Percentiles rank a stretch among this genome's conserved stretches.
These are phyloP conservation scores for Cepaea hortensis DNA, from an alignment of 2,888 invertebrate genomes.

Conservation along the genomic window DNA sequence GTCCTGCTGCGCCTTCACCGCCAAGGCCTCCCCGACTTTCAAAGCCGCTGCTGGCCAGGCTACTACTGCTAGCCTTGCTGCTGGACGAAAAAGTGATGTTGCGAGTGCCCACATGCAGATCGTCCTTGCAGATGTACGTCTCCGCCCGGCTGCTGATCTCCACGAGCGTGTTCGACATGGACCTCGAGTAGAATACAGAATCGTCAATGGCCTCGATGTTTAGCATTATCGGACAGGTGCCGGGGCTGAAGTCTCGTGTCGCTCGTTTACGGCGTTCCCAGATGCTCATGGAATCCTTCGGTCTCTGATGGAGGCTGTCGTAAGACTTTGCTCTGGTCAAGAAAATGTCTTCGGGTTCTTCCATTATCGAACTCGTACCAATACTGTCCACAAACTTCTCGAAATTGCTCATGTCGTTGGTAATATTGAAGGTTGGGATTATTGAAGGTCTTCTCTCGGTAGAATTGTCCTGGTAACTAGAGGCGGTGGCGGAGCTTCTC, in stretches of 20 bases:
- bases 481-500: not conserved
- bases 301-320: constrained; percentile 4
- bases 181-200: constrained; percentile 1
- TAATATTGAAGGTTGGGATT: constrained; percentile 36
- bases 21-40: not conserved
- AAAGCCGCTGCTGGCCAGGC: not conserved
- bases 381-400: constrained; percentile 43
- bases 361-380: not conserved
- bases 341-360: not conserved
- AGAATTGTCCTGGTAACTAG: not conserved
- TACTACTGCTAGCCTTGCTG: not conserved
- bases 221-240: constrained; percentile 40
- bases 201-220: constrained; percentile 45
- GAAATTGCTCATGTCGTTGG: constrained; percentile 40
- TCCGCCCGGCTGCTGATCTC: constrained; percentile 18
- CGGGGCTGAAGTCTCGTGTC: constrained; percentile 30
- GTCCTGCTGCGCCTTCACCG: not conserved
- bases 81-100: not conserved
- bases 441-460: constrained; percentile 31
- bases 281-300: constrained; percentile 22
- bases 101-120: not conserved
- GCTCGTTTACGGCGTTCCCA: constrained; percentile 42
- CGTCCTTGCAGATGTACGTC: constrained; percentile 42
- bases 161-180: constrained; percentile 36
- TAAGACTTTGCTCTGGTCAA: constrained; percentile 36